phyloP scores from a whole-genome alignment of 2,113 vertebrate species.

The Nymphicus hollandicus region DNA sequence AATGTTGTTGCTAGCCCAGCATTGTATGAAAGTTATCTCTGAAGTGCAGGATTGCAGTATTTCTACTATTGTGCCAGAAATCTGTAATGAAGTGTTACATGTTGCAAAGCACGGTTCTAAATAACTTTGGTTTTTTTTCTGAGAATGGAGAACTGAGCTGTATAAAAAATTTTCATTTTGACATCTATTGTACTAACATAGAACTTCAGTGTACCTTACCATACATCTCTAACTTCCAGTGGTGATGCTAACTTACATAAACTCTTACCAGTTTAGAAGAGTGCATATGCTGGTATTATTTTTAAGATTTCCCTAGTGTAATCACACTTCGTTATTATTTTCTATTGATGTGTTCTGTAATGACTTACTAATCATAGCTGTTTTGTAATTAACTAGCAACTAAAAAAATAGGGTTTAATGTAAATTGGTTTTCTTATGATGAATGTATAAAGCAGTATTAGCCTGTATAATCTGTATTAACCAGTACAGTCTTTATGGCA shows the following conservation, averaged over 20 bases:
- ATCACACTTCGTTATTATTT: background rate
- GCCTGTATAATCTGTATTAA: background rate
- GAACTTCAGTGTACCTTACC: background rate
- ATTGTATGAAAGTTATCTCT: background rate
- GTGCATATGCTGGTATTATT: background rate
- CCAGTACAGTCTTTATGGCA: background rate
- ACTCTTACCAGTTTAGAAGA: background rate
- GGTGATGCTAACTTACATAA: background rate
- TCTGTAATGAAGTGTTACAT: background rate
- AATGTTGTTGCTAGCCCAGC: background rate
- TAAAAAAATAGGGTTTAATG: background rate
- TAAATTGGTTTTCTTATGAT: background rate
- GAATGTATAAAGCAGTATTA: background rate
- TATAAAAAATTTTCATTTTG: background rate
- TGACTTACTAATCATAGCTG: background rate
- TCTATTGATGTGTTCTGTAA: background rate
- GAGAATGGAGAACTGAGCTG: background rate
- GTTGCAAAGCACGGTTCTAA: background rate
- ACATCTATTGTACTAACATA: accelerated
- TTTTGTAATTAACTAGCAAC: background rate
- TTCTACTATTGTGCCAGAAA: background rate
- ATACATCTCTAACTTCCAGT: background rate
- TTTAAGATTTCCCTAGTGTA: background rate
- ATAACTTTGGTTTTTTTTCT: background rate
- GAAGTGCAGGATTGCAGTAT: background rate